These are phyloP conservation scores for Stenolophus ochropezus DNA, from an alignment of 2,888 invertebrate species.

Conservation along the genomic window DNA sequence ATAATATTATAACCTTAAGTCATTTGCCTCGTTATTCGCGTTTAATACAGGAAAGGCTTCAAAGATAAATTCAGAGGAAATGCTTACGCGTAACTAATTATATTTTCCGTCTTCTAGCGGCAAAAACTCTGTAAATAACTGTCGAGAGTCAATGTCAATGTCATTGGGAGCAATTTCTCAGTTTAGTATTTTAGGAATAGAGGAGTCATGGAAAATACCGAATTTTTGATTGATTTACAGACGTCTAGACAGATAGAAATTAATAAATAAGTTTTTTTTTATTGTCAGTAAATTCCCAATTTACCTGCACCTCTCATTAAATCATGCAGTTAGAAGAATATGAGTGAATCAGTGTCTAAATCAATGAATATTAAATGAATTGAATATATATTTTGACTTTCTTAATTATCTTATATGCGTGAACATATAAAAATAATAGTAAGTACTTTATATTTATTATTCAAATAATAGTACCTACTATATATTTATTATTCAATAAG, in stretches of 20 bases:
- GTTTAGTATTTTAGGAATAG: not conserved
- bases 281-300: no score
- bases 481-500: no score
- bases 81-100: not conserved
- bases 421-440: no score
- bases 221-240: not conserved
- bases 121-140: not conserved
- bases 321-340: no score
- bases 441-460: no score
- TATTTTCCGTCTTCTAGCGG: not conserved
- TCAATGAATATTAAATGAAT: no score
- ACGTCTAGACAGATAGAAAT: not conserved
- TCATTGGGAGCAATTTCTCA: not conserved
- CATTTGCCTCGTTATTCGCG: not conserved
- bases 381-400: no score
- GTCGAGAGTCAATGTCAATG: not conserved
- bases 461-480: no score
- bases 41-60: not conserved
- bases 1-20: no score
- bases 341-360: no score
- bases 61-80: not conserved
- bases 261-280: not conserved
- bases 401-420: no score
- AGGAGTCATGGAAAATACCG: not conserved
- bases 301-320: no score